phyloP scores from a whole-genome alignment of 2,113 vertebrate species.

The Mastomys coucha region DNA sequence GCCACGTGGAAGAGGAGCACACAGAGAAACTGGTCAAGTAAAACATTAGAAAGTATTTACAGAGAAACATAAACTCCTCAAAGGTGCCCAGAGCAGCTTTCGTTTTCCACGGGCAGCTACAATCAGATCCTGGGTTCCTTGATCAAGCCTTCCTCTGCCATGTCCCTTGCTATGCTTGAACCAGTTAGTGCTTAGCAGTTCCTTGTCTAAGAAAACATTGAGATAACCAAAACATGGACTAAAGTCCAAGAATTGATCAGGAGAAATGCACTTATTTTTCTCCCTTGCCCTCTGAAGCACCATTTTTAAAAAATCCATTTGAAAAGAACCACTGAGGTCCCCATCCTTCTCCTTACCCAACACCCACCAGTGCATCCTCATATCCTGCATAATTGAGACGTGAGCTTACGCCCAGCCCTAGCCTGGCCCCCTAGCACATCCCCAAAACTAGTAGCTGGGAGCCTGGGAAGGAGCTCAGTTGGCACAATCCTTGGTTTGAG shows the following conservation, averaged over 20 bases:
- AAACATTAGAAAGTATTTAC: neutral
- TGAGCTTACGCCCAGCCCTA: neutral
- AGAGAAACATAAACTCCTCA: neutral
- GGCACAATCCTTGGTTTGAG: neutral
- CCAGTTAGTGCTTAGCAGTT: neutral
- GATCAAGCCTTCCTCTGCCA: neutral
- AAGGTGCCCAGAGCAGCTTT: neutral
- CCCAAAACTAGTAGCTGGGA: neutral
- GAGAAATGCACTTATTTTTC: neutral
- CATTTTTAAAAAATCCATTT: neutral
- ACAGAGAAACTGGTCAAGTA: neutral
- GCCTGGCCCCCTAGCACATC: neutral
- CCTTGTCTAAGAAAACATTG: neutral
- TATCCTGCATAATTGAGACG: neutral
- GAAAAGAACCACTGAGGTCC: neutral
- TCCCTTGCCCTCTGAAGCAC: neutral
- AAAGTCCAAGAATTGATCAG: neutral
- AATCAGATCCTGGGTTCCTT: neutral
- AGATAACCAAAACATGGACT: neutral
- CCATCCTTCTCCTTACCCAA: neutral
- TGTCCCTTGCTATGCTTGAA: neutral
- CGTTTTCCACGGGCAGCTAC: too few species aligned
- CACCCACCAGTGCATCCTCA: too few species aligned
- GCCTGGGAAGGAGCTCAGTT: neutral
- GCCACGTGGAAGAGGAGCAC: neutral